Evolutionary conservation across 1,140 invertebrate genomes (phyloP), one percentile per base, ranked within the genome.

Genomic region (Dinothrombium tinctorium): DNA sequence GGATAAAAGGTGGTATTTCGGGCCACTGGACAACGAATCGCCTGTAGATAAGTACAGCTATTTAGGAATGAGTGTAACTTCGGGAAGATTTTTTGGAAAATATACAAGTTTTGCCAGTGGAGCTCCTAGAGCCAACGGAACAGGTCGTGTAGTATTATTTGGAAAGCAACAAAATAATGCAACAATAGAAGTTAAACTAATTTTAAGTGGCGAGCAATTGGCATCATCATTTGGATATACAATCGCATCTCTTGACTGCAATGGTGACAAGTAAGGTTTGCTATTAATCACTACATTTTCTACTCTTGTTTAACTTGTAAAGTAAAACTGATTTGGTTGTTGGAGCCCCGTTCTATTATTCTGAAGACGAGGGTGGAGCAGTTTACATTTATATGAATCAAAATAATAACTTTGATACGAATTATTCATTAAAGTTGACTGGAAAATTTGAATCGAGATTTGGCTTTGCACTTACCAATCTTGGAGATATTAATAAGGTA

Each of bases 1-100:
- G 26, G 80, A 89, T 52, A 77, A 73, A 54, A 72, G 67, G 5
- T 69, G 73, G 49, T 86, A 86, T 54, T 65, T 72, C 56, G 69
- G 73, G 42, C 79, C 72, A 20, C 19, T 50, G 4, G 47, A 72
- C 36, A 65, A 69, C 50, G 62, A 63, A 2, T 67, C 68, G 37
- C 74, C 76, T 2, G 75, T 86, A 25, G 76, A 76, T 49, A 84
- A 82, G 57, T 86, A 89, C 58, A 84, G 79, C 53, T 87, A 87
- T 58, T 60, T 84, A 50, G 78, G 77, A 75, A 86, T 86, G 80
- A 76, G 79, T 25, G 79, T 86, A 0, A 68, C 74, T 3, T 76
- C 73, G 17, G 83, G 74, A 1, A 67, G 71, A 26, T 84, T 83
- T 53, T 52, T 58, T 38, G 53, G 51, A 9, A 52, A 58, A 17